phyloP scores from a whole-genome alignment of 2,888 invertebrate species.

The Adineta ricciae region DNA sequence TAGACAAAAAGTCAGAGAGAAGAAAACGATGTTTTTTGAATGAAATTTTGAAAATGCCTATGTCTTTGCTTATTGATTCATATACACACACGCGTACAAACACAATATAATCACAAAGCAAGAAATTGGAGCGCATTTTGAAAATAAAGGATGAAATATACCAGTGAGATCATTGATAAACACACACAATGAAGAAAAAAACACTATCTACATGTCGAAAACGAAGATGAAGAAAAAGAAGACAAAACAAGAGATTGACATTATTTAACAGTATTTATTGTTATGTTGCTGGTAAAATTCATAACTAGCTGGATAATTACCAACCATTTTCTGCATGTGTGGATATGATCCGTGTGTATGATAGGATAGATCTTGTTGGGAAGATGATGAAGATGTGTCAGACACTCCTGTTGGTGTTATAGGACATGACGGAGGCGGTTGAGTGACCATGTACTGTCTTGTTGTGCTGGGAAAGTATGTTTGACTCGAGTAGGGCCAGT shows the following conservation, averaged over 20 bases:
- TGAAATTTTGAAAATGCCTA: background rate
- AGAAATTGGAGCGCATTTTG: conserved; percentile 8
- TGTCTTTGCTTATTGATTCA: background rate
- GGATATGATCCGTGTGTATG: conserved; percentile 5
- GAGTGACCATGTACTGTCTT: background rate
- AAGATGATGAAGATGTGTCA: background rate
- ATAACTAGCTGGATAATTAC: background rate
- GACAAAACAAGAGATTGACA: background rate
- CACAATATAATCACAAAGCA: conserved; percentile 13
- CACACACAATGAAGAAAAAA: too few species aligned
- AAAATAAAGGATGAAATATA: background rate
- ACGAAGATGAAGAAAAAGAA: background rate
- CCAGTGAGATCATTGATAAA: background rate
- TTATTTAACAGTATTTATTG: background rate
- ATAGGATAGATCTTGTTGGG: background rate
- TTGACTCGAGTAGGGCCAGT: background rate
- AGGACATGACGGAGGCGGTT: background rate
- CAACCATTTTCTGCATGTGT: background rate
- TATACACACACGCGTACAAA: background rate
- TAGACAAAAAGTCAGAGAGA: background rate
- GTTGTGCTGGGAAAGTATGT: background rate
- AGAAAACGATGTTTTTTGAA: background rate
- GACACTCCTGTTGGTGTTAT: conserved; percentile 5
- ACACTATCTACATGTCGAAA: background rate
- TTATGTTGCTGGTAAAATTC: background rate